Percentiles rank a stretch among this genome's conserved stretches.
These are phyloP conservation scores for Regulus satrapa DNA, from an alignment of 2,113 vertebrate species.

Conservation along the genomic window DNA sequence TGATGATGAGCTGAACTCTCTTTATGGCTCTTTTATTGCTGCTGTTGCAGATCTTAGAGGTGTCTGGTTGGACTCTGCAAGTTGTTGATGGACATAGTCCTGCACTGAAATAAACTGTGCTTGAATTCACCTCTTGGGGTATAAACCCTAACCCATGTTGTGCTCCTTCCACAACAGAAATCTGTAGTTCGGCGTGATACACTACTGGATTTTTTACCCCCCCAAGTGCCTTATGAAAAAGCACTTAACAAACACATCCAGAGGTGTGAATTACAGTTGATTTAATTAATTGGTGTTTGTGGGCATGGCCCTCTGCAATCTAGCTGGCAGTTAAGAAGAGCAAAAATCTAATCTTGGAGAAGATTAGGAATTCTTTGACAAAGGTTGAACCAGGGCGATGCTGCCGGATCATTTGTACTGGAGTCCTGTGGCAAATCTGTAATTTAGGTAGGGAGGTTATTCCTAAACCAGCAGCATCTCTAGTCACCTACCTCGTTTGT, in stretches of 20 bases:
- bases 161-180: background rate
- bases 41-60: background rate
- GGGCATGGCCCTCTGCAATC: background rate
- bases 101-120: background rate
- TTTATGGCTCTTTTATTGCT: background rate
- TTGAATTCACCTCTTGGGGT: background rate
- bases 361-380: constrained; percentile 38
- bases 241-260: background rate
- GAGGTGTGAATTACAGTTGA: constrained; percentile 48
- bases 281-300: constrained; percentile 49
- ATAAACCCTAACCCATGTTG: background rate
- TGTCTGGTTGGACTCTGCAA: rapidly evolving
- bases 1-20: background rate
- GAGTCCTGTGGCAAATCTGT: background rate
- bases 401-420: background rate
- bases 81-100: background rate
- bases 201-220: background rate
- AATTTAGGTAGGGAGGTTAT: background rate
- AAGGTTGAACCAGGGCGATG: background rate
- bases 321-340: background rate
- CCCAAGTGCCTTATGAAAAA: background rate
- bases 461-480: background rate
- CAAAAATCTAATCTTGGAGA: constrained; percentile 21
- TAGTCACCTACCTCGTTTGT: background rate
- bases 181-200: background rate